Base-by-base conservation (phyloP, 2,797 vertebrate genomes). In the Alosa sapidissima region DNA sequence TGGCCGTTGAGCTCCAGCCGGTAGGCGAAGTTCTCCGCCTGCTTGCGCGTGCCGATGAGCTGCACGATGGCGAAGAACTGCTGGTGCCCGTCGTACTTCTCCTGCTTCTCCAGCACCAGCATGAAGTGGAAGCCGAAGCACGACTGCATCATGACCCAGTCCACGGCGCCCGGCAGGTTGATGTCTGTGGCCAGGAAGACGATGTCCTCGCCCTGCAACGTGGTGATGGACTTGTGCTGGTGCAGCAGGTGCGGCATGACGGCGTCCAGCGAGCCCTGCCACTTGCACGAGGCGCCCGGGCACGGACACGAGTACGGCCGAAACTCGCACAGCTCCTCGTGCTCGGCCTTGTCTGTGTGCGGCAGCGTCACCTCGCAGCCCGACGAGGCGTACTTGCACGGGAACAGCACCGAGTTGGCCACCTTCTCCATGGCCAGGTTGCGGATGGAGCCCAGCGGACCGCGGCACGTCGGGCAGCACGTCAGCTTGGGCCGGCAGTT, bases 401-500 rank as follows among this genome's bases (percentile, higher is more conserved):
- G 98, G 90, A 99, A 99, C 4, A 99, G 97, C 94, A 99, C 98
- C 0, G 98, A 99, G 92, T 99, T 99, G 88, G 98, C 98, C 92
- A 99, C 98, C 91, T 99, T 99, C 94, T 99, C 98, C 98, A 99
- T 99, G 84, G 98, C 98, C 96, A 99, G 94, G 94, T 99, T 99
- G 88, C 98, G 97, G 91, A 99, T 99, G 92, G 98, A 99, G 88
- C 98, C 98, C 93, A 99, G 91, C 0, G 98, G 98, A 51, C 98
- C 98, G 83, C 98, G 94, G 94, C 98, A 99, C 62, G 98, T 99
- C 0, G 98, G 98, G 89, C 98, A 99, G 93, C 98, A 99, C 24
- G 98, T 98, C 91, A 99, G 98, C 87, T 99, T 99, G 86, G 98
- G 98, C 87, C 98, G 98, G 94, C 98, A 99, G 96, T 98, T 99